Conservation (phyloP, 1,140 invertebrate species). For the Monomorium pharaonis region DNA sequence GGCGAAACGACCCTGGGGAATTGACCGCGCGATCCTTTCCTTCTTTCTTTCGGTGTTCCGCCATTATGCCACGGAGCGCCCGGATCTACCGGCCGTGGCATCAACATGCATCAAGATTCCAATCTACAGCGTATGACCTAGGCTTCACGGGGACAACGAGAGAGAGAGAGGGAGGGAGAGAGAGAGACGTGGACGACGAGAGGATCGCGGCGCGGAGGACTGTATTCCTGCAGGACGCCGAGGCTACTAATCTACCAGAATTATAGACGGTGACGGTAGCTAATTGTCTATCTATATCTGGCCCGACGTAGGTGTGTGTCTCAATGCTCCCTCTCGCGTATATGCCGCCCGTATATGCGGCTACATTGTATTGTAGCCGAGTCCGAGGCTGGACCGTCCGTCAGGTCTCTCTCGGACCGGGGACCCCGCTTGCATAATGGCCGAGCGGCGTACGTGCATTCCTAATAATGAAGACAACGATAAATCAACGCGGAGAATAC, state of each 20-base stretch:
- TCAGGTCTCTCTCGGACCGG: slow-evolving; percentile 69
- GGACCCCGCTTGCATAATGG: slow-evolving; percentile 81
- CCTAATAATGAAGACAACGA: slow-evolving; percentile 86
- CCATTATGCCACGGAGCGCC: not conserved
- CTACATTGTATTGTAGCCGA: slow-evolving; percentile 82
- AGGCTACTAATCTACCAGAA: slow-evolving; percentile 78
- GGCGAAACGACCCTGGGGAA: too few relatives aligned
- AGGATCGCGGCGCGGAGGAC: slow-evolving; percentile 60
- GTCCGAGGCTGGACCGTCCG: slow-evolving; percentile 70
- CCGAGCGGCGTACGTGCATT: slow-evolving; percentile 82
- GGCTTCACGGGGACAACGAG: slow-evolving; percentile 64
- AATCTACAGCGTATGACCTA: slow-evolving; percentile 64
- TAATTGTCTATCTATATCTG: slow-evolving; percentile 85
- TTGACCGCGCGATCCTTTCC: slow-evolving; percentile 10
- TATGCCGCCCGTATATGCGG: slow-evolving; percentile 74
- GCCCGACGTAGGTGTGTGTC: slow-evolving; percentile 81
- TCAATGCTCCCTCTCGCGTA: slow-evolving; percentile 82
- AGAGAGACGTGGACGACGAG: slow-evolving; percentile 58
- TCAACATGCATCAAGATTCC: slow-evolving; percentile 65
- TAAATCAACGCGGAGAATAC: slow-evolving; percentile 86
- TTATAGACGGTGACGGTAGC: slow-evolving; percentile 81
- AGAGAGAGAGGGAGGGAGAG: too few relatives aligned
- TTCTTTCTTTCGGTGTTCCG: not conserved
- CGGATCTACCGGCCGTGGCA: slow-evolving; percentile 14
- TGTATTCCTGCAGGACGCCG: slow-evolving; percentile 75